Evolutionary conservation across 2,888 invertebrate species (phyloP).

Genomic region (Bombyx huttoni): DNA sequence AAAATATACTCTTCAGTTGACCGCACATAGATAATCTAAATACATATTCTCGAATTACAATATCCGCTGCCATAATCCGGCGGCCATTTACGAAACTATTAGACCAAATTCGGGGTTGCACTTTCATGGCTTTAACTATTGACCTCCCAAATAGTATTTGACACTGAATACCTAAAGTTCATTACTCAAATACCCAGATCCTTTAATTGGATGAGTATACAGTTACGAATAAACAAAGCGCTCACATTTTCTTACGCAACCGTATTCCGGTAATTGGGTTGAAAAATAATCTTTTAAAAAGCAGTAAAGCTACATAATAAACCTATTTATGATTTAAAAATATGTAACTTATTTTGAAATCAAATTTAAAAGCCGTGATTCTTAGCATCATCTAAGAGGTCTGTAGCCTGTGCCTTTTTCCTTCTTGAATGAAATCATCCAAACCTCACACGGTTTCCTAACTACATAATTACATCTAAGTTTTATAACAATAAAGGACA

Average conservation of each 20-base stretch:
- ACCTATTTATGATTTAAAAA: too few species aligned
- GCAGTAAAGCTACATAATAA: neutral
- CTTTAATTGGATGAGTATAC: constrained; percentile 50
- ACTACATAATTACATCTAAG: too few species aligned
- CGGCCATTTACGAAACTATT: constrained; percentile 53
- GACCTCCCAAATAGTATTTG: constrained; percentile 56
- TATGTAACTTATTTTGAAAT: too few species aligned
- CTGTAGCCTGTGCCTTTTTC: too few species aligned
- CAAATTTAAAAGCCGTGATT: too few species aligned
- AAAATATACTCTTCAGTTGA: constrained; percentile 20
- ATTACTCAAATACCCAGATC: constrained; percentile 56
- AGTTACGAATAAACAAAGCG: constrained; percentile 28
- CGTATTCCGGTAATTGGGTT: constrained; percentile 5
- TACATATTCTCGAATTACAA: constrained; percentile 49
- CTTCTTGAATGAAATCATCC: too few species aligned
- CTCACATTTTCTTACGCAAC: constrained; percentile 6
- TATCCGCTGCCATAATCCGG: constrained; percentile 53
- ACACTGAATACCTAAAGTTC: constrained; percentile 56
- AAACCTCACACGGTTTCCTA: too few species aligned
- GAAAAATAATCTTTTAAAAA: neutral
- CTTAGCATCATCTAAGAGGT: too few species aligned
- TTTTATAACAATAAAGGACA: too few species aligned
- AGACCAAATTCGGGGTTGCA: constrained; percentile 62
- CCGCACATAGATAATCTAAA: constrained; percentile 41
- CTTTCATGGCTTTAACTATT: constrained; percentile 61